These are phyloP conservation scores for Enteromius viviparus DNA, from an alignment of 2,797 vertebrate genomes.

Conservation along the genomic window DNA sequence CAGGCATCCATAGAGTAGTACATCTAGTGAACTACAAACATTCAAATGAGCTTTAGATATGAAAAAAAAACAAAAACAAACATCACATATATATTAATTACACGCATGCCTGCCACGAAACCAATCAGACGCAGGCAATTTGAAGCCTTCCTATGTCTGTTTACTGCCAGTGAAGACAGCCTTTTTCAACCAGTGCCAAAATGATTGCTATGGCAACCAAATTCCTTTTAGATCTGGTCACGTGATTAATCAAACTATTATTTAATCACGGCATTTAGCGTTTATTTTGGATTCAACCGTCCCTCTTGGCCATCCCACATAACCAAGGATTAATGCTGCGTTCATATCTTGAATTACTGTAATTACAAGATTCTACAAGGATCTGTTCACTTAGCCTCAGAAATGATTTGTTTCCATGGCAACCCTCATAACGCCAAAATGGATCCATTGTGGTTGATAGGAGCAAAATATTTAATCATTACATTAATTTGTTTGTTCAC, in stretches of 20 bases:
- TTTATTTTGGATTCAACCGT: neutral
- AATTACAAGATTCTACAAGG: neutral
- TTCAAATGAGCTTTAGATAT: neutral
- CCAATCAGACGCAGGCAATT: neutral
- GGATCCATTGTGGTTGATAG: constrained; percentile 3
- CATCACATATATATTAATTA: neutral
- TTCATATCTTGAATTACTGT: constrained; percentile 3
- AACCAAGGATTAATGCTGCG: constrained; percentile 6
- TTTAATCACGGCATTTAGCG: neutral
- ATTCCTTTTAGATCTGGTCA: neutral
- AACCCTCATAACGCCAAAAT: constrained; percentile 17
- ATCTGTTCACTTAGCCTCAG: neutral
- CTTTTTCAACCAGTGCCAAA: neutral
- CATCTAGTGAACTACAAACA: neutral
- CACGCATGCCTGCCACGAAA: neutral
- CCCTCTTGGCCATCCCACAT: constrained; percentile 1
- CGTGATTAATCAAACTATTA: constrained; percentile 9
- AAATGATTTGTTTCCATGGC: constrained; percentile 9
- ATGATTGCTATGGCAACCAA: constrained; percentile 18
- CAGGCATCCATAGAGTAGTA: neutral
- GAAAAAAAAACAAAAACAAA: neutral
- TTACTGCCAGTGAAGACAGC: neutral
- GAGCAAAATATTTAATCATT: neutral
- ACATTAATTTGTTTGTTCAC: neutral
- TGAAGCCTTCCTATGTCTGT: neutral